These are phyloP conservation scores for Myotis pilosus DNA, from an alignment of 2,797 vertebrate genomes.

Conservation along the genomic window DNA sequence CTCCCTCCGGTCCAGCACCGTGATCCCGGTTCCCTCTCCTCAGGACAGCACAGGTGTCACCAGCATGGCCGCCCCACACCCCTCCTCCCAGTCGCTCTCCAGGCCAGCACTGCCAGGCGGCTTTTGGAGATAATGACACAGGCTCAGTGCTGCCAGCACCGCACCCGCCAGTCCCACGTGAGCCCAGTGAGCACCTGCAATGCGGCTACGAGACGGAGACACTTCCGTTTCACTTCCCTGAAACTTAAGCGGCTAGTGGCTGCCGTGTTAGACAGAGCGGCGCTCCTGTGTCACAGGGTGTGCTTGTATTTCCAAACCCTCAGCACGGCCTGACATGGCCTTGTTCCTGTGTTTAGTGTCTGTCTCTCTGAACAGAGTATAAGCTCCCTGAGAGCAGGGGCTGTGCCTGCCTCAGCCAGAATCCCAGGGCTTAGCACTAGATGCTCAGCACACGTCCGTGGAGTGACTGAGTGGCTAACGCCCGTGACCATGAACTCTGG, in stretches of 20 bases:
- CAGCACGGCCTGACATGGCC: accelerated
- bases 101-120: not conserved
- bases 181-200: not conserved
- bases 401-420: not conserved
- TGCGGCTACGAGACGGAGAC: not conserved
- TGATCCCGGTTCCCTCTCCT: not conserved
- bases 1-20: not conserved
- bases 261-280: not conserved
- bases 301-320: not conserved
- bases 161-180: not conserved
- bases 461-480: not conserved
- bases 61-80: not conserved
- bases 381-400: not conserved
- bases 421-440: not conserved
- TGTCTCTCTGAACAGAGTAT: not conserved
- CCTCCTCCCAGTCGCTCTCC: not conserved
- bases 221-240: not conserved
- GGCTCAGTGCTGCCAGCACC: not conserved
- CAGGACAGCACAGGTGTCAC: not conserved
- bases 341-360: not conserved
- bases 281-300: not conserved
- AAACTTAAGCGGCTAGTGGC: not conserved
- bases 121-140: not conserved
- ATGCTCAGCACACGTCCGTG: not conserved
- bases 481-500: not conserved